A percentile compares a stretch with the other conserved stretches of the same genome.
These are phyloP conservation scores for Meiosimyza decipiens DNA, from an alignment of 2,888 invertebrate genomes.

Conservation along the genomic window DNA sequence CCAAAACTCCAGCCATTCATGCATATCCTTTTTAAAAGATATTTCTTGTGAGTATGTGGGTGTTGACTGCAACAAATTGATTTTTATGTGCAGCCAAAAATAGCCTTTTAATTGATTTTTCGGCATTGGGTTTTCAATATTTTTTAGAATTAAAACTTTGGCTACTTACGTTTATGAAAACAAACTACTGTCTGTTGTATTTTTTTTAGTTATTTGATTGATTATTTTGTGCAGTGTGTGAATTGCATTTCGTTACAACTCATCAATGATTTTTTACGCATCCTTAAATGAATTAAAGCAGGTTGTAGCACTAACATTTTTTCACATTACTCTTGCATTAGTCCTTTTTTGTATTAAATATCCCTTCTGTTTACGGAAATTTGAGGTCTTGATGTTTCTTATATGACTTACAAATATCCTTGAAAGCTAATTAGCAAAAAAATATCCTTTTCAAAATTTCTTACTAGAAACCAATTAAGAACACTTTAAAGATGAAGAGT, in stretches of 20 bases:
- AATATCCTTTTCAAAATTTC: too few relatives aligned
- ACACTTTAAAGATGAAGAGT: too few relatives aligned
- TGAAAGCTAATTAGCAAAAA: too few relatives aligned
- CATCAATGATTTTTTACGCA: too few relatives aligned
- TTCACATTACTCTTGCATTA: too few relatives aligned
- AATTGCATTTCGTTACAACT: not conserved
- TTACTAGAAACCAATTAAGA: too few relatives aligned
- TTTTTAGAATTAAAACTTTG: not conserved
- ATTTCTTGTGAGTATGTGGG: conserved; percentile 26
- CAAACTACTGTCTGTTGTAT: conserved; percentile 22
- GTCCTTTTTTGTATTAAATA: too few relatives aligned
- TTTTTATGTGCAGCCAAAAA: conserved; percentile 28
- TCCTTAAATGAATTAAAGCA: too few relatives aligned
- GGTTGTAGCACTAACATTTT: too few relatives aligned
- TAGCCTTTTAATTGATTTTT: conserved; percentile 6
- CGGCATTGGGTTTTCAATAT: not conserved
- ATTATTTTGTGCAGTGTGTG: conserved; percentile 28
- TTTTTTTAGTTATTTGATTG: conserved; percentile 38
- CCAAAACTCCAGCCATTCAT: not conserved
- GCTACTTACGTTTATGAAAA: conserved; percentile 42
- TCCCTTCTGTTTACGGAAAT: too few relatives aligned
- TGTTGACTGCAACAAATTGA: conserved; percentile 45
- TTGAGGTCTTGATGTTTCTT: too few relatives aligned
- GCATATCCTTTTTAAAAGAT: conserved; percentile 24
- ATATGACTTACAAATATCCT: too few relatives aligned